Base-by-base conservation (phyloP, 2,113 vertebrate species). In the Calidris pugnax region DNA sequence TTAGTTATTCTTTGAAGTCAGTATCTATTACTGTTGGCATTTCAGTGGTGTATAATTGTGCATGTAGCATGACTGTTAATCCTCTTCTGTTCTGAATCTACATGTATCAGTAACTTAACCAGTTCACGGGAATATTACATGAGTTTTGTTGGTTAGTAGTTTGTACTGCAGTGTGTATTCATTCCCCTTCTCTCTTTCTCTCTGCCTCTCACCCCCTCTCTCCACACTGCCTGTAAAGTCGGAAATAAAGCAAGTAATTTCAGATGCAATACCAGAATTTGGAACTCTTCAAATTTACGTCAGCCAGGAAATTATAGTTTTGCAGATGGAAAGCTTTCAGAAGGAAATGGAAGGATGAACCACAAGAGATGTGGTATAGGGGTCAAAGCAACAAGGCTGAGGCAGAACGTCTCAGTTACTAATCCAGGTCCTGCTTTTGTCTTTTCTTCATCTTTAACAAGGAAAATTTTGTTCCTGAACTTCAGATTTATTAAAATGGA, bases 291-390 rank as follows among this genome's bases (percentile, higher is more conserved):
- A 93, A 86, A 71, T 95, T 92, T 96, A 94, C 75, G 33, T 97
- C 97, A 97, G 88, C 78, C 90, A 97, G 92, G 90, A 97, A 97
- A 97, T 97, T 94, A 97, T 24, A 93, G 93, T 96, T 96, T 67
- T 96, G 55, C 71, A 92, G 79, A 95, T 96, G 96, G 87, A 97
- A 97, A 90, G 41, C 53, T 94, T 97, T 91, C 87, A 93, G 86
- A 89, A 96, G 94, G 90, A 97, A 96, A 93, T 91, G 84, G 96
- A 95, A 97, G 97, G 89, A 97, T 96, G 85, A 93, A 91, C 87
- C 91, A 80, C 85, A 71, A 53, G 92, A 95, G 85, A 96, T 97
- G 87, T 89, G 82, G 88, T 89, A 45, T n/a, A 57, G 59, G 59
- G 78, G 94, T 97, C 89, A 94, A 87, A 87, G 72, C 69, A 87